Conservation (phyloP, 2,888 invertebrate species). For the Scaptodrosophila latifasciaeformis region DNA sequence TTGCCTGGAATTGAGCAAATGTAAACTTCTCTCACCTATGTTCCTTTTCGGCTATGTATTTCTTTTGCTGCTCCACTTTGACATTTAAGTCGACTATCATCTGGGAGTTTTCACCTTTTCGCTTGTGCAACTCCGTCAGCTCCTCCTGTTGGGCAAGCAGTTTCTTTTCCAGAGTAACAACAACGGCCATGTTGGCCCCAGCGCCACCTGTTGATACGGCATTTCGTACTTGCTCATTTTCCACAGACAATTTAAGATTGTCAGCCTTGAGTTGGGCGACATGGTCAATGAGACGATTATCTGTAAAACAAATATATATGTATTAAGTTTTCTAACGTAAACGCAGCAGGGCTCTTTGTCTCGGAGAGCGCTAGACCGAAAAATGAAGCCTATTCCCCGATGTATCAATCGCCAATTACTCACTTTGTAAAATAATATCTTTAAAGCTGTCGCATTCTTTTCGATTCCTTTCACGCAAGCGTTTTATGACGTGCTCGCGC, state of each 20-base stretch:
- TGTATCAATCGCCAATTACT: too few relatives aligned
- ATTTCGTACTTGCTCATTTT: conserved; percentile 86
- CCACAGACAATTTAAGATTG: conserved; percentile 89
- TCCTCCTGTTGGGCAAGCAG: conserved; percentile 92
- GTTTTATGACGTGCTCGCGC: conserved; percentile 82
- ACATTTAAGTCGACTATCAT: conserved; percentile 93
- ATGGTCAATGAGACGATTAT: conserved; percentile 90
- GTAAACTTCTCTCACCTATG: conserved; percentile 78
- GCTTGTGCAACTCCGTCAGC: conserved; percentile 89
- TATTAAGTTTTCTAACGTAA: too few relatives aligned
- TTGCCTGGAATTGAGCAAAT: neutral
- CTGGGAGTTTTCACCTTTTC: conserved; percentile 94
- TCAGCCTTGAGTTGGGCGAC: conserved; percentile 87
- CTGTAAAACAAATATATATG: conserved; percentile 77
- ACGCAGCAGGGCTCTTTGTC: too few relatives aligned
- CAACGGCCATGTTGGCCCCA: conserved; percentile 77
- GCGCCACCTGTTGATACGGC: conserved; percentile 76
- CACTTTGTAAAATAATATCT: conserved; percentile 88
- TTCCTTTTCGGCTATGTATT: conserved; percentile 84
- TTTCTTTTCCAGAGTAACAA: conserved; percentile 89
- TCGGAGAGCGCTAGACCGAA: too few relatives aligned
- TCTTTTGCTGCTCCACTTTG: conserved; percentile 89
- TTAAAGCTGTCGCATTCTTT: conserved; percentile 85
- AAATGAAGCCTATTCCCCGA: too few relatives aligned
- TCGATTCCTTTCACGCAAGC: conserved; percentile 84